Base-by-base conservation (phyloP, 2,113 vertebrate genomes). In the Chaetorhynchus papuensis region DNA sequence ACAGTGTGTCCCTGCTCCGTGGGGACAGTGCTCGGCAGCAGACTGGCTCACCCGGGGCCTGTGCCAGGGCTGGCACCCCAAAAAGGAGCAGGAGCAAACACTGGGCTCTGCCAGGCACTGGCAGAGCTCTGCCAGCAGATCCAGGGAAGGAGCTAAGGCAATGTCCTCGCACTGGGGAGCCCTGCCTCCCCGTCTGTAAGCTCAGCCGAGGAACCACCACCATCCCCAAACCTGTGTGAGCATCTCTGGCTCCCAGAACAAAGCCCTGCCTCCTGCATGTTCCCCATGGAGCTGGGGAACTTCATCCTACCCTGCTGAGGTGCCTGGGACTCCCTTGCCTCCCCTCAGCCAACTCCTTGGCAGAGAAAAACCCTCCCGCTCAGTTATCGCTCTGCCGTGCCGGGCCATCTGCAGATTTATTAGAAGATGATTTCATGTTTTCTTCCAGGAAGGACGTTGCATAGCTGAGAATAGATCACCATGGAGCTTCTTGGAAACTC, bases 381-480 rank as follows among this genome's bases (percentile, higher is more conserved):
- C 31, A 3, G 10, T 13, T 27, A 26, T 22, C 1, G 0, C 52
- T 24, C 6, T 0, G 1, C 44, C 0, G 0, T 4, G 3, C 18
- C 35, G 11, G 41, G 28, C 47, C 66, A 49, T 52, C 59, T 49
- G 37, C 59, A 28, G 18, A 49, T 77, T 49, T 50, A 15, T 53
- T 61, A 69, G 76, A 65, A 49, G n/a, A 45, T 66, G 68, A 65
- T 65, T 72, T 78, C 68, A 47, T 47, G 64, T 74, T 91, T 80
- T 65, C 54, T 86, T 83, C 80, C 71, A 74, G 71, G 45, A 35
- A 66, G 21, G 64, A 57, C 30, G 13, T 41, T 24, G 20, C 61
- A 26, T 0, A 44, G 57, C 83, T 90, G 53, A 69, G 79, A 76
- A 57, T 0, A 72, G 82, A 56, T 95, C 79, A 64, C 83, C 2